Base-by-base conservation (phyloP, 1,140 invertebrate species). In the Penaeus indicus region DNA sequence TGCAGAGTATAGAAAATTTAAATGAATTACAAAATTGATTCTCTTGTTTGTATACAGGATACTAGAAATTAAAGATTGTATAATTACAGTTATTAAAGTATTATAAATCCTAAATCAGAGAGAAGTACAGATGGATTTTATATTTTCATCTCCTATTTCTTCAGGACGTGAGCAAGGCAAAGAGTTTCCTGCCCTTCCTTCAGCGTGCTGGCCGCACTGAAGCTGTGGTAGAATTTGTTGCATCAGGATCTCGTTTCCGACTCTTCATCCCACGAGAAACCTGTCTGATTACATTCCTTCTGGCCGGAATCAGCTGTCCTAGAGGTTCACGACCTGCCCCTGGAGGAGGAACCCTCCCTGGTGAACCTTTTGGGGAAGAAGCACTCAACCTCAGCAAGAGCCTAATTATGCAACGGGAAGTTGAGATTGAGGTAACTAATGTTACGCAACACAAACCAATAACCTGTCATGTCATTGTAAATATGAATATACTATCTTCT, bases 221-320 rank as follows among this genome's bases (percentile, higher is more conserved):
- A 92, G 98, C 96, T 21, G 95, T 98, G 22, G 98, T 99, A 4
- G 98, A 99, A 92, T 99, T 98, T 93, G 97, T 99, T 4, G 96
- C 97, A 0, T 98, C 97, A 91, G 98, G 98, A 7, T 99, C 98
- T 1, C 94, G 98, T 62, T 93, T 99, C 75, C 95, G 98, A 91
- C 92, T 99, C 0, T 99, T 96, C 92, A 95, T 99, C 81, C 97
- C 98, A 0, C 98, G 98, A 92, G 98, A 99, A 92, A 98, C 97
- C 85, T 97, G 97, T 91, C 93, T 99, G 60, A 96, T 99, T 25
- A 99, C 98, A 7, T 98, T 99, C 93, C 94, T 99, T 8, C 93
- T 99, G 10, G 97, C 96, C 91, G 95, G 97, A 77, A 97, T 98
- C 89, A 96, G 95, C 89, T 98, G 98, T 92, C 98, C 97, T 13